Evolutionary conservation across 2,113 vertebrate genomes (phyloP).

Genomic region (Hucho hucho): DNA sequence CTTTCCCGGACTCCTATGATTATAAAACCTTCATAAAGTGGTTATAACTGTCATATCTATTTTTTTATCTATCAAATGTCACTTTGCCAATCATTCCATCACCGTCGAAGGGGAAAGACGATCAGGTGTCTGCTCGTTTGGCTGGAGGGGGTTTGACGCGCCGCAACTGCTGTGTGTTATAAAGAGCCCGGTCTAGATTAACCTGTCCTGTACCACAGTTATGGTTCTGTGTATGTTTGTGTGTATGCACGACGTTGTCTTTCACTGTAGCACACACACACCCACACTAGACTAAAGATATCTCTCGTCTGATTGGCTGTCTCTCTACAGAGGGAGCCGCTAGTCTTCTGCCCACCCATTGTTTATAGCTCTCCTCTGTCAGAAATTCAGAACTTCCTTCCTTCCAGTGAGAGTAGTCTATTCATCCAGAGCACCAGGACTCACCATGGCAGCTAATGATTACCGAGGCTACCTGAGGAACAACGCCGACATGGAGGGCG

Average conservation of each 20-base stretch:
- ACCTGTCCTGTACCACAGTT: constrained; percentile 35
- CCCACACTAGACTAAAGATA: neutral
- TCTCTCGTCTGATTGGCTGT: constrained; percentile 69
- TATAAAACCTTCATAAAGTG: too few relatives aligned
- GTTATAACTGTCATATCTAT: too few relatives aligned
- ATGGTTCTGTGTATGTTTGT: neutral
- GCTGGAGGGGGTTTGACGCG: neutral
- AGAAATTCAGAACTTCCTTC: constrained; percentile 30
- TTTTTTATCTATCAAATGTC: too few relatives aligned
- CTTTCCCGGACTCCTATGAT: too few relatives aligned
- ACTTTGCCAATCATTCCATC: neutral
- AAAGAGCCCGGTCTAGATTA: constrained; percentile 10
- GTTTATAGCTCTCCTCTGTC: constrained; percentile 59
- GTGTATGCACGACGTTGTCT: neutral
- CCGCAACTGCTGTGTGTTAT: neutral
- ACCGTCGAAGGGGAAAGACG: too few relatives aligned
- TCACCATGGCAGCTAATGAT: constrained; percentile 75
- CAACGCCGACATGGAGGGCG: constrained; percentile 68
- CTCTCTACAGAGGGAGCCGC: constrained; percentile 8
- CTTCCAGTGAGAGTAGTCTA: constrained; percentile 55
- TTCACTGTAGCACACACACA: neutral
- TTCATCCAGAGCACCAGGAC: constrained; percentile 17
- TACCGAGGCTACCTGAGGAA: constrained; percentile 75
- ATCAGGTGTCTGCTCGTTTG: too few relatives aligned
- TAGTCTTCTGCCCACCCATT: constrained; percentile 66